Conservation (phyloP, 2,888 invertebrate species). For the Idaea straminata region DNA sequence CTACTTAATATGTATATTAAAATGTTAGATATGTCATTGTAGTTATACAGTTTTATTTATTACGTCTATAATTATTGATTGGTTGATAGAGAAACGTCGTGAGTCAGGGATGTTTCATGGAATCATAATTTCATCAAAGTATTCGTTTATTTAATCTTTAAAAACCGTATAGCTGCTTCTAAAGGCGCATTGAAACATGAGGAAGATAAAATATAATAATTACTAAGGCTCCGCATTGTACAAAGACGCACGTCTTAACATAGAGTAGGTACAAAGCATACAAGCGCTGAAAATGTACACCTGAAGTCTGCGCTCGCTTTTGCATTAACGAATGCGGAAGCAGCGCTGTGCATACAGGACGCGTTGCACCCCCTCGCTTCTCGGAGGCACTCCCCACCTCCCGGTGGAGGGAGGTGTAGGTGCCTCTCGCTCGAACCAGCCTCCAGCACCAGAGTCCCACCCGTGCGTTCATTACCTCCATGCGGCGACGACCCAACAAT, state of each 20-base stretch:
- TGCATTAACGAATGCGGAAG: conserved; percentile 81
- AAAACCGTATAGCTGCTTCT: conserved; percentile 28
- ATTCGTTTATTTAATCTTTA: neutral
- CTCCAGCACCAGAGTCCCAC: conserved; percentile 72
- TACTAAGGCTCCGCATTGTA: conserved; percentile 71
- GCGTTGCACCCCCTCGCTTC: conserved; percentile 57
- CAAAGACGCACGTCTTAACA: conserved; percentile 74
- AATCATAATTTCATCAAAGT: no score
- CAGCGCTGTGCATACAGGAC: conserved; percentile 78
- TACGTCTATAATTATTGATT: neutral
- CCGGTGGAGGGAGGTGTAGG: conserved; percentile 20
- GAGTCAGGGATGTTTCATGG: no score
- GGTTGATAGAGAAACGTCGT: no score
- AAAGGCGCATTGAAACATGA: conserved; percentile 42
- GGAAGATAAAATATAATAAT: conserved; percentile 73
- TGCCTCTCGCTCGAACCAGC: conserved; percentile 68
- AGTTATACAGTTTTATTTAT: neutral
- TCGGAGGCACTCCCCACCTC: conserved; percentile 35
- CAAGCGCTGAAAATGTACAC: conserved; percentile 79
- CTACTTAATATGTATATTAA: conserved; percentile 18
- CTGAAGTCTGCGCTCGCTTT: conserved; percentile 78
- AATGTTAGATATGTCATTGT: neutral
- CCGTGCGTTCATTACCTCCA: conserved; percentile 78
- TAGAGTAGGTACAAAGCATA: conserved; percentile 74
- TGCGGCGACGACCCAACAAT: conserved; percentile 73